phyloP scores from a whole-genome alignment of 2,888 invertebrate species.

The Yponomeuta cagnagella region DNA sequence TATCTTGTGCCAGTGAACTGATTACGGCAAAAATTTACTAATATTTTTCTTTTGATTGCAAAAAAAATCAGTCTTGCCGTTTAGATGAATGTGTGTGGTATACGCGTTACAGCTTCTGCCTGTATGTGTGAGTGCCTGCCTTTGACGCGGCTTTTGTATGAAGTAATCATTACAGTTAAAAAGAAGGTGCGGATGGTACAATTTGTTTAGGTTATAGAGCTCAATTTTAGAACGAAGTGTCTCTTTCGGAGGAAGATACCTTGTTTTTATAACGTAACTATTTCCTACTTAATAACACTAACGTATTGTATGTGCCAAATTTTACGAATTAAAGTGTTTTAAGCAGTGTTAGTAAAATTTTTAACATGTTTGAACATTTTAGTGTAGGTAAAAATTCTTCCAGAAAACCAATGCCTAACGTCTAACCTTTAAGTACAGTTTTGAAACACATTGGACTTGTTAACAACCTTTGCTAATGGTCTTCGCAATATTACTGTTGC shows the following conservation, averaged over 20 bases:
- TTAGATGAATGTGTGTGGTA: background rate
- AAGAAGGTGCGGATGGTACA: no score
- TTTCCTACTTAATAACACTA: background rate
- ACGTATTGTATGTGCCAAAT: constrained; percentile 11
- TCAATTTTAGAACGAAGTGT: no score
- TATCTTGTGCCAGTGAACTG: background rate
- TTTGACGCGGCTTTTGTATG: constrained; percentile 2
- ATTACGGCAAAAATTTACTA: background rate
- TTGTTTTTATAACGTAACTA: no score
- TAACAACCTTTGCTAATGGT: background rate
- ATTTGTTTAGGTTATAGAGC: no score
- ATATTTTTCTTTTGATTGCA: background rate
- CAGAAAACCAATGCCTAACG: background rate
- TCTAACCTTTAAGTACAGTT: background rate
- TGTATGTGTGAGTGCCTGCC: constrained; percentile 9
- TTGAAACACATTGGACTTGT: background rate
- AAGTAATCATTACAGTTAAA: background rate
- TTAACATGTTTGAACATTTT: background rate
- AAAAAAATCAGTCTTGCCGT: background rate
- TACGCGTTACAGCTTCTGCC: background rate
- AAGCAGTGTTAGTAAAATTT: background rate
- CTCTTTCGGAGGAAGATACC: no score
- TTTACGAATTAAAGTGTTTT: background rate
- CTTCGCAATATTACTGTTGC: no score
- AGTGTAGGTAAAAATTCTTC: background rate